Percentiles rank a stretch among this genome's conserved stretches.
Conservation (phyloP, 64 coral and sea anemone genomes). For the Montipora capricornis region DNA sequence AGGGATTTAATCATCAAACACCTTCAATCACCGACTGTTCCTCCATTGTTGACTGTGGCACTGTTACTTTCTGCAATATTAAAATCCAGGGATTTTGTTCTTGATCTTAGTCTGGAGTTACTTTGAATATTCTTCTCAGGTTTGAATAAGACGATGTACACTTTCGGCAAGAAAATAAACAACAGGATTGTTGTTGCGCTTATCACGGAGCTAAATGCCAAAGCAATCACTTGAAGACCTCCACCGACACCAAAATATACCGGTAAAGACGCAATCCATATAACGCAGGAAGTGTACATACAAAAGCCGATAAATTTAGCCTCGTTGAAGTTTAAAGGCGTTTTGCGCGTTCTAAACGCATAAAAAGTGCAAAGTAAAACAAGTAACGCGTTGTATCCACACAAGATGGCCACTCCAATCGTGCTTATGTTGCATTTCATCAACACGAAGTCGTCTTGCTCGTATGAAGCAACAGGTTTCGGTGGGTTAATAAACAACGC, state of each 20-base stretch:
- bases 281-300: conserved; percentile 90
- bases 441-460: conserved; percentile 21
- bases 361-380: conserved; percentile 86
- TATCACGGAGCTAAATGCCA: conserved; percentile 72
- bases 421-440: conserved; percentile 71
- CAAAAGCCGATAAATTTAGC: conserved; percentile 92
- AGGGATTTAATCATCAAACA: background rate
- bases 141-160: conserved; percentile 88
- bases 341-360: conserved; percentile 91
- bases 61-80: background rate
- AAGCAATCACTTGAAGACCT: conserved; percentile 47
- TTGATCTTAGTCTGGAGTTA: conserved; percentile 80
- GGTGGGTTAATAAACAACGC: conserved; percentile 54
- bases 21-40: background rate
- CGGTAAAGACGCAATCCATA: conserved; percentile 89
- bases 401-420: conserved; percentile 28
- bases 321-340: conserved; percentile 92
- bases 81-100: conserved; percentile 56
- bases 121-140: conserved; percentile 89
- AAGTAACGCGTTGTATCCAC: conserved; percentile 80
- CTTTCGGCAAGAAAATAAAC: conserved; percentile 83
- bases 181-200: conserved; percentile 83
- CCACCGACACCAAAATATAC: conserved; percentile 76
- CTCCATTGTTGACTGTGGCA: background rate
- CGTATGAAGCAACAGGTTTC: conserved; percentile 18